A percentile compares a stretch with the other conserved stretches of the same genome.
Conservation (phyloP, 1,140 invertebrate genomes). For the Chionoecetes opilio region DNA sequence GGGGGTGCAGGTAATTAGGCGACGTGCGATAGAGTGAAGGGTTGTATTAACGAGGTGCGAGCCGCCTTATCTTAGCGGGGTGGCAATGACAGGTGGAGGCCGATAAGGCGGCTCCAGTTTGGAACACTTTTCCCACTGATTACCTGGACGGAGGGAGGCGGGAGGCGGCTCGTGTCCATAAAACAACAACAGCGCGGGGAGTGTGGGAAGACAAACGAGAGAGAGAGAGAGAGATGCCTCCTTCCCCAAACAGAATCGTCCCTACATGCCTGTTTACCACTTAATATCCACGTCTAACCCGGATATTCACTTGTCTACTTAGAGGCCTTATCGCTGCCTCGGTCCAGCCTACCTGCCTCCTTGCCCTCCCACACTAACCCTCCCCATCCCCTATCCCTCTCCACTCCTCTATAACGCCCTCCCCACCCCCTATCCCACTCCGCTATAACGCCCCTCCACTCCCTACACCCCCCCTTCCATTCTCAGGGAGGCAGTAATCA, state of each 20-base stretch:
- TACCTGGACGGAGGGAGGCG: neutral
- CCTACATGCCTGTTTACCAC: slow-evolving; percentile 27
- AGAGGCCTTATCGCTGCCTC: neutral
- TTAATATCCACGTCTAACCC: slow-evolving; percentile 28
- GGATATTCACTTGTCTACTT: slow-evolving; percentile 29
- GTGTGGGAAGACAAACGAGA: neutral
- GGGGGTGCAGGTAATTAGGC: slow-evolving; percentile 1
- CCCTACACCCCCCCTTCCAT: neutral
- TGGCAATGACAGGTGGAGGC: neutral
- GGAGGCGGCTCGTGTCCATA: neutral
- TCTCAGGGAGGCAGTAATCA: neutral
- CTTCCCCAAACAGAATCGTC: neutral
- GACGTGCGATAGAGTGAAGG: neutral
- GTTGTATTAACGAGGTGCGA: slow-evolving; percentile 4
- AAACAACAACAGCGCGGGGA: neutral
- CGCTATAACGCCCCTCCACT: too few relatives aligned
- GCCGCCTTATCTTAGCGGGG: neutral
- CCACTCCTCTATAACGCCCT: neutral
- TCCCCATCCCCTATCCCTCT: neutral
- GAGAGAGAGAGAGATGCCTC: slow-evolving; percentile 5
- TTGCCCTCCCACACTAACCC: neutral
- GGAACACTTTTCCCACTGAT: neutral
- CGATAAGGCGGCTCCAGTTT: neutral
- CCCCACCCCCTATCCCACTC: neutral
- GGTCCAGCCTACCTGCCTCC: slow-evolving; percentile 16